A percentile compares a stretch with the other conserved stretches of the same genome.
Evolutionary conservation across 2,888 invertebrate species (phyloP).

Genomic region (Atethmia centrago): DNA sequence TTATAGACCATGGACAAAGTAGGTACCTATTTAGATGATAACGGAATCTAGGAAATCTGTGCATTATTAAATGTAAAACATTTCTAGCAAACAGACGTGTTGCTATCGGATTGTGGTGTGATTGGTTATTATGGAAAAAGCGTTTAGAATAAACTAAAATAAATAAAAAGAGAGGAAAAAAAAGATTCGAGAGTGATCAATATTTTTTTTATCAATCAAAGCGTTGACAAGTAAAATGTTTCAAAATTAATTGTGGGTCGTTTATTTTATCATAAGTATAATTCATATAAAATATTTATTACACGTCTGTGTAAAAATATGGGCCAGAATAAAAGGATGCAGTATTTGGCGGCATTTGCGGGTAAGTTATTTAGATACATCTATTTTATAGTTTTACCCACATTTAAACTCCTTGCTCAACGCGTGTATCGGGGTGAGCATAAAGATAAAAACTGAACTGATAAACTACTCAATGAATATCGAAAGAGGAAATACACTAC

Average conservation of each 20-base stretch:
- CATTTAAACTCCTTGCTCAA: neutral
- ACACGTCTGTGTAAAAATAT: slow-evolving; percentile 21
- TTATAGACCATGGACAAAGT: no score
- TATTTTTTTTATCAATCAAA: neutral
- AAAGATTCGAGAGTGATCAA: neutral
- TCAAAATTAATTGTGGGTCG: neutral
- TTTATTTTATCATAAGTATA: slow-evolving; percentile 23
- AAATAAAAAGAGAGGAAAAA: neutral
- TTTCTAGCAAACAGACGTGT: neutral
- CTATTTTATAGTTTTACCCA: neutral
- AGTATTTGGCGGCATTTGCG: slow-evolving; percentile 45
- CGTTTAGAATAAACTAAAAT: neutral
- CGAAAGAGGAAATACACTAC: neutral
- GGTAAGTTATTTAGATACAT: slow-evolving; percentile 45
- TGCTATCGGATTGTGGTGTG: neutral
- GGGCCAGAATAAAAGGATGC: slow-evolving; percentile 33
- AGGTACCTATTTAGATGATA: neutral
- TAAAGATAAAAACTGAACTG: neutral
- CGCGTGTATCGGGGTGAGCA: neutral
- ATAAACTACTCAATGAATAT: neutral
- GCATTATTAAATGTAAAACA: neutral
- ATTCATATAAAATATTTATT: neutral
- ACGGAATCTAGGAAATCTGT: neutral
- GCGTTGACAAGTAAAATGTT: neutral
- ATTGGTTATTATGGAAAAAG: neutral